Evolutionary conservation across 2,888 invertebrate genomes (phyloP).

Genomic region (Trissonchulus sp.): DNA sequence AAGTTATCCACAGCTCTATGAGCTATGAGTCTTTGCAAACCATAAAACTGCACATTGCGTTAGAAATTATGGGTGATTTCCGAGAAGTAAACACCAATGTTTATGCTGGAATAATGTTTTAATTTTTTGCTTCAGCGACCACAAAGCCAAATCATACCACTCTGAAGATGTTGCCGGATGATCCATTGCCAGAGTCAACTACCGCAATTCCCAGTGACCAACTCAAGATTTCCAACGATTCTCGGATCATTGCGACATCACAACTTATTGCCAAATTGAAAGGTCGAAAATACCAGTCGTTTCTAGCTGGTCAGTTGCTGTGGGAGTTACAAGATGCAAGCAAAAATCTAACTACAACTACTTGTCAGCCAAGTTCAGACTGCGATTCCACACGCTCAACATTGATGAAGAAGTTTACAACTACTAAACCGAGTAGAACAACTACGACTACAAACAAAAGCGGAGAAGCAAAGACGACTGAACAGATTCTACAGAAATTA

Average conservation of each 20-base stretch:
- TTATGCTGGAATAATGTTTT: neutral
- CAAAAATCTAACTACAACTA: neutral
- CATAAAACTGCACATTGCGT: too few species aligned
- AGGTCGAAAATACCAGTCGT: neutral
- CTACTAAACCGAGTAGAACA: neutral
- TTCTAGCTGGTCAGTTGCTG: neutral
- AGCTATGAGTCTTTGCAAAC: too few species aligned
- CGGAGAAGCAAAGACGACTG: too few species aligned
- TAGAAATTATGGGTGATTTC: too few species aligned
- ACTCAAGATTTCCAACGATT: neutral
- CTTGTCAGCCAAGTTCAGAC: neutral
- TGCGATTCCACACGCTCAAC: neutral
- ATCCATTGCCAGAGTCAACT: neutral
- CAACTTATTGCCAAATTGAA: neutral
- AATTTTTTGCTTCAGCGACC: neutral
- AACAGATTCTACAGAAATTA: too few species aligned
- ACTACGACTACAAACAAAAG: neutral
- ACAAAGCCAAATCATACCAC: neutral
- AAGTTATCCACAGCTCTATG: too few species aligned
- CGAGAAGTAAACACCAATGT: too few species aligned
- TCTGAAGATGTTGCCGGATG: neutral
- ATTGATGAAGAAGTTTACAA: neutral
- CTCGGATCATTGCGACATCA: neutral
- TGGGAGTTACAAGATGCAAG: neutral
- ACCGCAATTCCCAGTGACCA: neutral